A percentile compares a stretch with the other conserved stretches of the same genome.
Conservation (phyloP, 2,888 invertebrate genomes). For the Mycalesis mineus region DNA sequence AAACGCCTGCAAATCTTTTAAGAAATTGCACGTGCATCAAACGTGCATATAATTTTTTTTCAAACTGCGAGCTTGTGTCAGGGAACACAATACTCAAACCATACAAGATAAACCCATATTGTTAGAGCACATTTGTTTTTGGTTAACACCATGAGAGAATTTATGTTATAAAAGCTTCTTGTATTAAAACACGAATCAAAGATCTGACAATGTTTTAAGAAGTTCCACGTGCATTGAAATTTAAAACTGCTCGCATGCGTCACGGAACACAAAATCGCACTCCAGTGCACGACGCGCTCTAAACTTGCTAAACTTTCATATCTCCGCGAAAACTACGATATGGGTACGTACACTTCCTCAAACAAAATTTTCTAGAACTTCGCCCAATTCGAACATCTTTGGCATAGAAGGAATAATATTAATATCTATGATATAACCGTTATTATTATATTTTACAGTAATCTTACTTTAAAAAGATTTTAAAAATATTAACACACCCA, state of each 20-base stretch:
- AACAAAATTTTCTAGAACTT: conserved; percentile 20
- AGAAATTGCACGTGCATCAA: too few species aligned
- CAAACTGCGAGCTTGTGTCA: too few species aligned
- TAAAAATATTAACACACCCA: too few species aligned
- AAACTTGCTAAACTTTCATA: conserved; percentile 23
- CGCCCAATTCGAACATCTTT: neutral
- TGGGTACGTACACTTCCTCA: conserved; percentile 13
- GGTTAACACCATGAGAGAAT: too few species aligned
- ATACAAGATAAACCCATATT: too few species aligned
- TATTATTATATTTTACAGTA: neutral
- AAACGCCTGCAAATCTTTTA: too few species aligned
- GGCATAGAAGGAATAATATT: neutral
- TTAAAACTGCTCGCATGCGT: conserved; percentile 11
- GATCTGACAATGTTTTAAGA: neutral
- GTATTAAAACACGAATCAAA: neutral
- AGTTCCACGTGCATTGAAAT: conserved; percentile 1
- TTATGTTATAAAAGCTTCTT: too few species aligned
- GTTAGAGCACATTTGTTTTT: too few species aligned
- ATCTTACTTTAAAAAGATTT: neutral
- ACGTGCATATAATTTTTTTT: too few species aligned
- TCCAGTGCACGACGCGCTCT: conserved; percentile 8
- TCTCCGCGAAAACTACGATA: conserved; percentile 20
- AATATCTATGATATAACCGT: neutral
- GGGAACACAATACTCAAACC: too few species aligned
- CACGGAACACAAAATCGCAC: conserved; percentile 19